These are phyloP conservation scores for Abramis brama DNA, from an alignment of 2,113 vertebrate genomes.

Conservation along the genomic window DNA sequence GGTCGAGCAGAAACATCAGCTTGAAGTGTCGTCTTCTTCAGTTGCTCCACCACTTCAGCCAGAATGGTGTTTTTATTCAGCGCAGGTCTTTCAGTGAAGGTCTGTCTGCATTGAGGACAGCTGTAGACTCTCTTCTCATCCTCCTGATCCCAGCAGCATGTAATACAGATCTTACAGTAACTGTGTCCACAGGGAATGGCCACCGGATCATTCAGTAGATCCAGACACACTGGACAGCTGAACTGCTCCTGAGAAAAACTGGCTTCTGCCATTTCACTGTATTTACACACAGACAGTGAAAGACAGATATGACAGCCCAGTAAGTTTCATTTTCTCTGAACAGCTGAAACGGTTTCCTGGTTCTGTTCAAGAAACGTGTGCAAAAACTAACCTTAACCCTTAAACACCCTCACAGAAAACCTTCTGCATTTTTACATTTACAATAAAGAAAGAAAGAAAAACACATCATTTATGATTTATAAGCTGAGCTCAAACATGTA, in stretches of 20 bases:
- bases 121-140: no score
- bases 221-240: slow-evolving; percentile 3
- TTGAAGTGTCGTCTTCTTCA: background rate
- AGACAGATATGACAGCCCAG: no score
- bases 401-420: no score
- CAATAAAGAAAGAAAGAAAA: no score
- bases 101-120: no score
- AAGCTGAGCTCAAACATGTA: no score
- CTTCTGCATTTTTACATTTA: no score
- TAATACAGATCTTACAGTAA: no score
- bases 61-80: background rate
- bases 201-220: background rate
- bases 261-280: background rate
- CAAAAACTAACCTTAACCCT: no score
- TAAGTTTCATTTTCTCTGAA: background rate
- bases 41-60: background rate
- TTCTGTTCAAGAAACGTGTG: background rate
- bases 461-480: no score
- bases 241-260: background rate
- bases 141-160: no score
- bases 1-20: background rate
- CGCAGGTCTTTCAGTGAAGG: no score
- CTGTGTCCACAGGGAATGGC: background rate
- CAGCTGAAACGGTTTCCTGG: background rate
- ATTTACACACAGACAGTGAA: background rate